Base-by-base conservation (phyloP, 2,888 invertebrate genomes). In the Cephonodes hylas region DNA sequence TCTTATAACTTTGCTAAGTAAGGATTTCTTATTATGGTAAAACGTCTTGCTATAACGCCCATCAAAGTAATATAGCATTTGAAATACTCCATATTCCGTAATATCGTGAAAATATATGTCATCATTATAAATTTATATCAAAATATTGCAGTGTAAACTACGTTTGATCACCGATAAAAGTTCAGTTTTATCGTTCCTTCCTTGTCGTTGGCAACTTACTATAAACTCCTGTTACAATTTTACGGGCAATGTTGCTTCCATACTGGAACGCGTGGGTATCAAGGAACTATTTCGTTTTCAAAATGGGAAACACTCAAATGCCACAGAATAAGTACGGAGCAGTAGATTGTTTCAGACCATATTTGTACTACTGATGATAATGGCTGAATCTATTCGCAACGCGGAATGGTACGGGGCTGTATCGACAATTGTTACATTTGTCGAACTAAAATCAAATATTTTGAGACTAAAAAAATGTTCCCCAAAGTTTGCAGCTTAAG, bases 161-260 rank as follows among this genome's bases (percentile, higher is more conserved):
- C 53, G 27, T 53, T 31, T 53, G 53, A 53, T 53, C 31, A 31
- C 31, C 53, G 27, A 59, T 58, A 44, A 59, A 42, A 59, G 42
- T 42, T 44, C 44, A 44, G 27, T 59, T 59, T 59, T 59, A 59
- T 59, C 15, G 58, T 15, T 59, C 27, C 34, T 38, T 57, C 34
- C 42, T 46, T 61, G 42, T 57, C 61, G 44, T n/a, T 34, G n/a
- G 25, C 38, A 45, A 58, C 58, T 58, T 27, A 27, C 60, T 58
- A 62, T 61, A 61, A 71, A 71, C 77, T 72, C 77, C 77, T 77
- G 68, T 64, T 61, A 63, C 66, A 64, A 22, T 73, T 75, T 75
- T 76, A 76, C 61, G 73, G 72, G 77, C 76, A 77, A 77, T 66
- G 64, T 65, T 53, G 60, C 63, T 65, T 53, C 61, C 63, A 62